Conservation (phyloP, 2,888 invertebrate genomes). For the Diarsia rubi region DNA sequence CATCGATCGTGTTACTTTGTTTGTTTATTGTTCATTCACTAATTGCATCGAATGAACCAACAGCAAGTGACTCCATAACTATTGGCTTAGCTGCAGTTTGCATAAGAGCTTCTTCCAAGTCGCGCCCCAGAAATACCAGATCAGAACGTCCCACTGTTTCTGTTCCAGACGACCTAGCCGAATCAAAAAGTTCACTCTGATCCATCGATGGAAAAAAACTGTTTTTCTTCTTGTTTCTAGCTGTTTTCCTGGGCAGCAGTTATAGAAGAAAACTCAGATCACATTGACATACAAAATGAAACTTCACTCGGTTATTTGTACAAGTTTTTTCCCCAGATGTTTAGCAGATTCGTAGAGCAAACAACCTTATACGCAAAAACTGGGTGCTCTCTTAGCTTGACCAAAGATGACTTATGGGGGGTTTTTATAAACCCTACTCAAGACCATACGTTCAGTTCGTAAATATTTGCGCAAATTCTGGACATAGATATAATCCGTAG, state of each 20-base stretch:
- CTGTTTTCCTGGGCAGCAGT: background rate
- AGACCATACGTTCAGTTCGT: too few relatives aligned
- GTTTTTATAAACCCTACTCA: too few relatives aligned
- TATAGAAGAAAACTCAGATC: background rate
- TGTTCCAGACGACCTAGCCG: background rate
- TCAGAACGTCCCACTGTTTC: background rate
- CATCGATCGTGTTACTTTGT: too few relatives aligned
- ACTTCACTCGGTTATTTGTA: too few relatives aligned
- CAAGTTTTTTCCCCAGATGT: background rate
- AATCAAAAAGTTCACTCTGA: slow-evolving; percentile 1
- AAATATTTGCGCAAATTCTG: too few relatives aligned
- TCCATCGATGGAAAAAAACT: background rate
- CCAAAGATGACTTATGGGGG: background rate
- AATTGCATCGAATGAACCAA: too few relatives aligned
- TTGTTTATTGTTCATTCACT: too few relatives aligned
- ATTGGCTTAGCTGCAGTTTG: background rate
- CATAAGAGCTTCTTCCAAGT: background rate
- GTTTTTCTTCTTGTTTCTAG: background rate
- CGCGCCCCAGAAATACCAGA: background rate
- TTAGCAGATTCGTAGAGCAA: background rate
- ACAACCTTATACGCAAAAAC: background rate
- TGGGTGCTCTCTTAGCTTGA: background rate
- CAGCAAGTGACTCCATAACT: too few relatives aligned
- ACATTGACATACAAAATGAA: background rate
- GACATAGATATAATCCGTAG: too few relatives aligned